Evolutionary conservation across 2,113 vertebrate genomes (phyloP).

Genomic region (Pelmatolapia mariae): DNA sequence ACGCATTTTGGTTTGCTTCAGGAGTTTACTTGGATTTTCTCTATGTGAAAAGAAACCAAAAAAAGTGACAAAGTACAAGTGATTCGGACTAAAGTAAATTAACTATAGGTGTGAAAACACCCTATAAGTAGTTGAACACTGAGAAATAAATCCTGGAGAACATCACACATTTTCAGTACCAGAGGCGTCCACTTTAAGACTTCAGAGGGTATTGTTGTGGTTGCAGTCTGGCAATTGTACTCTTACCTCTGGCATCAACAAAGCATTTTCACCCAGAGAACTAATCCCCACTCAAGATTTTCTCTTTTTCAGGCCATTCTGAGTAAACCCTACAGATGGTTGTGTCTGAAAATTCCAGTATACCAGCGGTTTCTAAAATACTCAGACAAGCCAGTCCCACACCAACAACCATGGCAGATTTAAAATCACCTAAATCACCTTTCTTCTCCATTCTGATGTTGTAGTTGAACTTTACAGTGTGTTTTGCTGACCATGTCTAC

Average conservation of each 20-base stretch:
- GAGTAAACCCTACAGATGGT: neutral
- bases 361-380: neutral
- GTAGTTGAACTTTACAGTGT: neutral
- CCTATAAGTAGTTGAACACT: neutral
- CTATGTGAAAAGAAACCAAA: neutral
- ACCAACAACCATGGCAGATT: neutral
- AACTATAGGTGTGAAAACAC: neutral
- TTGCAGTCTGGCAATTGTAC: neutral
- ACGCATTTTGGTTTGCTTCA: neutral
- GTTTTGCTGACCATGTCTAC: neutral
- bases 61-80: neutral
- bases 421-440: neutral
- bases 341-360: neutral
- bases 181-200: neutral
- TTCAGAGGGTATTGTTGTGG: neutral
- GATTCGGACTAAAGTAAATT: neutral
- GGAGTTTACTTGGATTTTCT: neutral
- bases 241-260: neutral
- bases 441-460: neutral
- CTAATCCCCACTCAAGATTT: neutral
- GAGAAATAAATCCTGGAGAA: no score
- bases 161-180: neutral
- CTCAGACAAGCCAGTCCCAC: neutral
- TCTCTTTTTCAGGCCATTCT: neutral
- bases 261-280: neutral